Evolutionary conservation across 1,140 invertebrate genomes (phyloP).

Genomic region (Drosophila grimshawi): DNA sequence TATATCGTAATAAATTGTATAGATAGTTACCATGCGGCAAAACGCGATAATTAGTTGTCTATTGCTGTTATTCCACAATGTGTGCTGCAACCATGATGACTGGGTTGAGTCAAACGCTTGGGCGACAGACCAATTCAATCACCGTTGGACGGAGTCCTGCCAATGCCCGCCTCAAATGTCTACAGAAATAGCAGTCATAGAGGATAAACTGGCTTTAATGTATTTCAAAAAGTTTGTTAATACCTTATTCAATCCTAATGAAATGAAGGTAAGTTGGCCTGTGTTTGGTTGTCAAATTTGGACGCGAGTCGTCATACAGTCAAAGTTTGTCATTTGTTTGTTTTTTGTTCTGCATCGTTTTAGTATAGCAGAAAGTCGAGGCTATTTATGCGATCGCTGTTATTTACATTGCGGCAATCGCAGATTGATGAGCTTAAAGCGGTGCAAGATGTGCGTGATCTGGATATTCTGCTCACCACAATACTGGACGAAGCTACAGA

Average conservation of each 20-base stretch:
- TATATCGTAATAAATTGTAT: slow-evolving; percentile 11
- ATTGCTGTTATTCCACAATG: slow-evolving; percentile 49
- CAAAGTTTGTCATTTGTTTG: slow-evolving; percentile 1
- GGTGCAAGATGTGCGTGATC: slow-evolving; percentile 63
- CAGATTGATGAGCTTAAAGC: slow-evolving; percentile 59
- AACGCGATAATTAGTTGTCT: slow-evolving; percentile 44
- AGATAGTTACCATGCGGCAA: slow-evolving; percentile 41
- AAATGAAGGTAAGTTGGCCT: slow-evolving; percentile 53
- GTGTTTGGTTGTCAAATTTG: not conserved
- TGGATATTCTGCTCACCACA: slow-evolving; percentile 63
- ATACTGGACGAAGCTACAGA: slow-evolving; percentile 54
- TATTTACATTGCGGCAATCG: slow-evolving; percentile 56
- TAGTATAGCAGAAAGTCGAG: slow-evolving; percentile 49
- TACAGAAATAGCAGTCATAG: slow-evolving; percentile 18
- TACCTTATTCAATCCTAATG: slow-evolving; percentile 58
- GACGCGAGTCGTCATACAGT: slow-evolving; percentile 61
- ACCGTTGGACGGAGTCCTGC: slow-evolving; percentile 22
- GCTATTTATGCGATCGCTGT: slow-evolving; percentile 55
- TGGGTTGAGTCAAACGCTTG: slow-evolving; percentile 71
- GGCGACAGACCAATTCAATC: slow-evolving; percentile 32
- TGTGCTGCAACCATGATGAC: slow-evolving; percentile 53
- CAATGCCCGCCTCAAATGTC: slow-evolving; percentile 19
- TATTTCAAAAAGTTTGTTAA: slow-evolving; percentile 75
- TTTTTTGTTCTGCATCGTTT: slow-evolving; percentile 19
- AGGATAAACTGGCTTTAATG: slow-evolving; percentile 59